Evolutionary conservation across 2,797 vertebrate species (phyloP), one percentile per base, ranked within the genome.

Genomic region (Astyanax mexicanus): DNA sequence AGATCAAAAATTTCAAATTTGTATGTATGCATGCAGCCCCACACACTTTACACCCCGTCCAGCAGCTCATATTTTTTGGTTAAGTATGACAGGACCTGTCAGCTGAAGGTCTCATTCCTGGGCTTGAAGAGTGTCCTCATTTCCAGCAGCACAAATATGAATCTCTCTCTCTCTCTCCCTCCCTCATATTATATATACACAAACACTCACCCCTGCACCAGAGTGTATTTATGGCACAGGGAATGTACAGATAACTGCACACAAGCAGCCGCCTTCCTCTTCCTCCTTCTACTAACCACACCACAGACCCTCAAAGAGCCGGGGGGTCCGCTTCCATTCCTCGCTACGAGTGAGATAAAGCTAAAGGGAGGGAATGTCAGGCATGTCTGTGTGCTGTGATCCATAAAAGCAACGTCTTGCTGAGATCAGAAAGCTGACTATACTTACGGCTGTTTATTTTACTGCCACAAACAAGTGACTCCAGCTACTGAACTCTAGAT

Each of bases 101-200:
- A 62, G 55, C 11, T 35, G 52, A 77, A 67, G 55, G 37, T 21
- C n/a, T 42, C 54, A 51, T 27, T 27, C 7, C 17, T 64, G 38
- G 11, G 32, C 64, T n/a, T 54, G 44, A 9, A 7, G 64, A 54
- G 12, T 62, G 57, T 21, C 54, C 35, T 74, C 70, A 38, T 58
- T 66, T 37, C 37, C 75, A 74, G 38, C 9, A 21, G 19, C 52
- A 25, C 40, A 35, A 78, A 68, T 72, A 72, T 37, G 58, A 58
- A 68, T 38, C 37, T 55, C 52, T 29, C 52, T 10, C n/a, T n/a
- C n/a, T n/a, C n/a, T n/a, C n/a, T n/a, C n/a, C n/a, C n/a, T n/a
- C n/a, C n/a, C 52, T 10, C 21, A 5, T 23, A 8, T 42, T 12
- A 42, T 42, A 42, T 4, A 42, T 3, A 19, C 11, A 0, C 4